These are phyloP conservation scores for Drosophila bocki DNA, from an alignment of 1,140 invertebrate species.

Conservation along the genomic window DNA sequence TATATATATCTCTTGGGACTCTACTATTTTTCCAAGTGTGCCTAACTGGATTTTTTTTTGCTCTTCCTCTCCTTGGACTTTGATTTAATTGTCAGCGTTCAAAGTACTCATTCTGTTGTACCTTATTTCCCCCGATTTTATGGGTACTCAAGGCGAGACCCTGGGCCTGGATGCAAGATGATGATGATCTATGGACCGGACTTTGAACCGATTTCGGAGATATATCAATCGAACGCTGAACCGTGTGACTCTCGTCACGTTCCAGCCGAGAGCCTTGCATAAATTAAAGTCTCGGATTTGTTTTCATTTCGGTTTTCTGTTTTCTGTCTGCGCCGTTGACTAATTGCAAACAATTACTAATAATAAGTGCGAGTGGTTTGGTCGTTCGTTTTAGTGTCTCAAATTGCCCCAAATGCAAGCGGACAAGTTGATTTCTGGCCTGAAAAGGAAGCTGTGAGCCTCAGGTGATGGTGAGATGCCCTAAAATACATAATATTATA, in stretches of 20 bases:
- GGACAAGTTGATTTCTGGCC: constrained; percentile 40
- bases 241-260: constrained; percentile 33
- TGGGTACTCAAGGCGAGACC: constrained; percentile 20
- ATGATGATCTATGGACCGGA: constrained; percentile 26
- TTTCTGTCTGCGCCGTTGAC: constrained; percentile 28
- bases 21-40: neutral
- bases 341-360: constrained; percentile 62
- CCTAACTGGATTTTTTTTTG: neutral
- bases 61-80: constrained; percentile 4
- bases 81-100: constrained; percentile 48
- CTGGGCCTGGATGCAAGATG: constrained; percentile 10
- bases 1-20: neutral
- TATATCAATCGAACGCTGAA: constrained; percentile 29
- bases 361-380: constrained; percentile 43
- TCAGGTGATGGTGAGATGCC: neutral
- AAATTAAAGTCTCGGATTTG: constrained; percentile 36
- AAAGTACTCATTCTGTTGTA: neutral
- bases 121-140: constrained; percentile 18
- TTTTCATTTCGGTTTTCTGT: constrained; percentile 16
- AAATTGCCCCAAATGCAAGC: constrained; percentile 33
- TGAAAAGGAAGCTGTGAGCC: constrained; percentile 44
- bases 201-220: constrained; percentile 20
- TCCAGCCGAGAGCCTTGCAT: constrained; percentile 36
- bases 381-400: constrained; percentile 17
- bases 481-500: neutral